Evolutionary conservation across 64 coral and sea anemone species (phyloP), one percentile per base, ranked within the genome.

Genomic region (Anthopleura sola): DNA sequence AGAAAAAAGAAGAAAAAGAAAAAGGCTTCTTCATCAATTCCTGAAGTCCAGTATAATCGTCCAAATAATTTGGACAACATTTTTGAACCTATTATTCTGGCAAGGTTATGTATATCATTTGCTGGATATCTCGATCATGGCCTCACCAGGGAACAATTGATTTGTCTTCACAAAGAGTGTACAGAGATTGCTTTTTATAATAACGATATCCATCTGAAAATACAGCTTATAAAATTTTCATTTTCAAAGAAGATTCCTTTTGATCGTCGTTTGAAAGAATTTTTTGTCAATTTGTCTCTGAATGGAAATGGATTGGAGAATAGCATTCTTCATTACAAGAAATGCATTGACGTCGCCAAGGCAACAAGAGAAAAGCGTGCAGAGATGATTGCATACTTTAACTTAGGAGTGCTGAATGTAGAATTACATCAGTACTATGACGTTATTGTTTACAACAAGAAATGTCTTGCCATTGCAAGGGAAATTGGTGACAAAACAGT

Each of bases 151-250:
- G 60, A 66, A 28, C 60, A 66, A 28, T 21, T 66, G 60, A 66
- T 28, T 66, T 66, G 60, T 66, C 24, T 66, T n/a, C 23, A 66
- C 60, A 66, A 66, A 66, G 60, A 66, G 60, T 66, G 60, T 66
- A 21, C 21, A 66, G 60, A 66, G 60, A 10, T 66, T 6, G 60
- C 60, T 66, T n/a, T 6, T n/a, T 66, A 66, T 66, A 3, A 66
- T 26, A 66, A n/a, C 20, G 60, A 66, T 10, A 66, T 66, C 19
- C 55, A 56, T 56, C 55, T 56, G 19, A 56, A 56, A 56, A 56
- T 56, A 20, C 55, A 56, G 55, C 55, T 56, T 2, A 56, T 56
- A 2, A 18, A 56, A 11, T 20, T 56, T 56, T 56, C 55, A 18
- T 20, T 56, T 56, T 56, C 55, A 14, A 56, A 56, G 17, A 56